Evolutionary conservation across 2,888 invertebrate genomes (phyloP).

Genomic region (Gastrophysa polygoni): DNA sequence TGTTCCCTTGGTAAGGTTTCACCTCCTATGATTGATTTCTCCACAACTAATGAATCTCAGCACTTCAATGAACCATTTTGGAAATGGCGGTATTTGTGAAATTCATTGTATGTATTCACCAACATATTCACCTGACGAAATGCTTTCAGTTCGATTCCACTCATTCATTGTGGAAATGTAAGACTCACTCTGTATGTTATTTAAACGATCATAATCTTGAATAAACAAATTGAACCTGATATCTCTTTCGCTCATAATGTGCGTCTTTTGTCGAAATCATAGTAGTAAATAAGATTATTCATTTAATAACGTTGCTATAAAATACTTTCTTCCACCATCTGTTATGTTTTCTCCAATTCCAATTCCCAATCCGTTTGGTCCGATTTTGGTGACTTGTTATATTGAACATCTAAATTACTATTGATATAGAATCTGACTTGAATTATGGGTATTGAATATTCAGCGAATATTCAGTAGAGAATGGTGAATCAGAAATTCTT

Average conservation of each 20-base stretch:
- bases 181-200: no score
- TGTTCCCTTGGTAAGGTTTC: no score
- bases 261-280: neutral
- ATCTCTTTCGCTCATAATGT: neutral
- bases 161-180: no score
- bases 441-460: neutral
- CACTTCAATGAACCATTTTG: no score
- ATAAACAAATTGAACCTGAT: neutral
- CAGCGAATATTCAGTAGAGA: neutral
- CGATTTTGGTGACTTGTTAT: neutral
- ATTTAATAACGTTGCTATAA: neutral
- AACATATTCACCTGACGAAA: no score
- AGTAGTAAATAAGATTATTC: neutral
- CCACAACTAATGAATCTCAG: no score
- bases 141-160: no score
- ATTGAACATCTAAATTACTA: neutral
- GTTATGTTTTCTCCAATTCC: conserved; percentile 42
- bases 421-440: neutral
- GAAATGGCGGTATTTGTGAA: no score
- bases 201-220: neutral
- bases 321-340: conserved; percentile 44
- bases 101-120: no score
- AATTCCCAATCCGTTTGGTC: conserved; percentile 36
- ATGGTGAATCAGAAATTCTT: no score
- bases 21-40: no score